phyloP scores from a whole-genome alignment of 1,140 invertebrate genomes.

The Drosophila parabipectinata region DNA sequence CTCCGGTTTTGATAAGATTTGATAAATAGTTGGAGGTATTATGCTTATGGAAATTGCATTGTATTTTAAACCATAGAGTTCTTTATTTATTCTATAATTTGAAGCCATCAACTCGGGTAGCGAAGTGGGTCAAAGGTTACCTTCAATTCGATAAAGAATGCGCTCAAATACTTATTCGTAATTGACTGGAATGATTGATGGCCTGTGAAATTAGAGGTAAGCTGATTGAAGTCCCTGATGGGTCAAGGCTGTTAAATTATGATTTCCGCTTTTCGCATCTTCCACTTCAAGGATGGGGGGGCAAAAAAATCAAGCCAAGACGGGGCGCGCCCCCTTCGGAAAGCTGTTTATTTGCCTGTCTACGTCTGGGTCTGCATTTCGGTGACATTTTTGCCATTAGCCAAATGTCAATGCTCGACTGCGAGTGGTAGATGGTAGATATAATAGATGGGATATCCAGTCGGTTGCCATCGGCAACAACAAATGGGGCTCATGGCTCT shows the following conservation, averaged over 20 bases:
- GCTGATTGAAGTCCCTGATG: slow-evolving; percentile 28
- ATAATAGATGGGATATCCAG: slow-evolving; percentile 78
- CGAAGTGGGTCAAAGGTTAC: background rate
- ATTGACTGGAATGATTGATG: slow-evolving; percentile 33
- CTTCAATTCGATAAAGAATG: background rate
- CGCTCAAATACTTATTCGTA: background rate
- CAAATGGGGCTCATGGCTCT: slow-evolving; percentile 24
- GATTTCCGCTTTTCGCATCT: slow-evolving; percentile 4
- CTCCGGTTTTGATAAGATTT: slow-evolving; percentile 33
- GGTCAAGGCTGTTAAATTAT: slow-evolving; percentile 34
- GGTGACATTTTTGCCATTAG: slow-evolving; percentile 81
- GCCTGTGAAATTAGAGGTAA: slow-evolving; percentile 16
- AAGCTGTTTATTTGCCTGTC: slow-evolving; percentile 58
- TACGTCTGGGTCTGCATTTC: slow-evolving; percentile 61
- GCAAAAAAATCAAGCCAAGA: background rate
- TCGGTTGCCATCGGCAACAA: slow-evolving; percentile 46
- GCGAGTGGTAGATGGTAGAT: slow-evolving; percentile 78
- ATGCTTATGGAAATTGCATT: background rate
- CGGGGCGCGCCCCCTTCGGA: slow-evolving; percentile 10
- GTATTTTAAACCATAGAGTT: slow-evolving; percentile 16
- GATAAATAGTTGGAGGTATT: slow-evolving; percentile 40
- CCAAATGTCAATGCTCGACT: slow-evolving; percentile 78
- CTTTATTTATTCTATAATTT: background rate
- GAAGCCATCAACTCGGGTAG: background rate
- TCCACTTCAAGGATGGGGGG: background rate